A percentile compares a stretch with the other conserved stretches of the same genome.
These are phyloP conservation scores for Hydractinia echinata DNA, from an alignment of 30 jellyfish, hydroid and myxozoan genomes.

Conservation along the genomic window DNA sequence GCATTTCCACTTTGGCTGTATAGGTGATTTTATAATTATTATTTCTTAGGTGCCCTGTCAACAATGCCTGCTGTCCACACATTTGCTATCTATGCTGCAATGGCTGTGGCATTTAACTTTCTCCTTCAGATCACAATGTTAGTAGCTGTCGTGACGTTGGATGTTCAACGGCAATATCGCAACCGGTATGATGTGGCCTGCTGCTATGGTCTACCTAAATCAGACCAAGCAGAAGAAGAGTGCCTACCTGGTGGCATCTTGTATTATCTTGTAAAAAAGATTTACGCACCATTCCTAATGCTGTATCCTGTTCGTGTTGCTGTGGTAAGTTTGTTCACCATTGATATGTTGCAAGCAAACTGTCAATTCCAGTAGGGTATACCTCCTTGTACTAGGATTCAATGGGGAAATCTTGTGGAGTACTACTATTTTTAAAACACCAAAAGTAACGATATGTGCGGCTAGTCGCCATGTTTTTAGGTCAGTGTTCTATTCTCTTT, in stretches of 20 bases:
- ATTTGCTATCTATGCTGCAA: conserved; percentile 85
- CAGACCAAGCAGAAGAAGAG: conserved; percentile 13
- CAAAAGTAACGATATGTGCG: too few species aligned
- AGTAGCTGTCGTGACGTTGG: conserved; percentile 80
- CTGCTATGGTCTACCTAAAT: conserved; percentile 33
- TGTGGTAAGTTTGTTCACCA: conserved; percentile 64
- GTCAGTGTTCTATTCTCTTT: neutral
- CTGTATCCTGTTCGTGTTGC: conserved; percentile 46
- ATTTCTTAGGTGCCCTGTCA: conserved; percentile 74
- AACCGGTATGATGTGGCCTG: conserved; percentile 27
- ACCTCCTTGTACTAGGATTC: too few species aligned
- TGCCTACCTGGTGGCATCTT: conserved; percentile 57
- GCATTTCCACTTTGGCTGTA: neutral
- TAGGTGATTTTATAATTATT: neutral
- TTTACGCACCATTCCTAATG: conserved; percentile 69
- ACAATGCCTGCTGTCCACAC: conserved; percentile 96
- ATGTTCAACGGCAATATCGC: conserved; percentile 74
- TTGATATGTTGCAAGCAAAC: neutral
- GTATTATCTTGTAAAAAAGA: conserved; percentile 50
- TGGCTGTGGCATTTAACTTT: conserved; percentile 81
- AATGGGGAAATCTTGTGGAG: too few species aligned
- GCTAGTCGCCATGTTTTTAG: too few species aligned
- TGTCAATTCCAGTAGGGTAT: too few species aligned
- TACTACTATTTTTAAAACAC: too few species aligned
- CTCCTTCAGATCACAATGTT: conserved; percentile 82